These are phyloP conservation scores for Scrobipalpa costella DNA, from an alignment of 2,888 invertebrate species.

Conservation along the genomic window DNA sequence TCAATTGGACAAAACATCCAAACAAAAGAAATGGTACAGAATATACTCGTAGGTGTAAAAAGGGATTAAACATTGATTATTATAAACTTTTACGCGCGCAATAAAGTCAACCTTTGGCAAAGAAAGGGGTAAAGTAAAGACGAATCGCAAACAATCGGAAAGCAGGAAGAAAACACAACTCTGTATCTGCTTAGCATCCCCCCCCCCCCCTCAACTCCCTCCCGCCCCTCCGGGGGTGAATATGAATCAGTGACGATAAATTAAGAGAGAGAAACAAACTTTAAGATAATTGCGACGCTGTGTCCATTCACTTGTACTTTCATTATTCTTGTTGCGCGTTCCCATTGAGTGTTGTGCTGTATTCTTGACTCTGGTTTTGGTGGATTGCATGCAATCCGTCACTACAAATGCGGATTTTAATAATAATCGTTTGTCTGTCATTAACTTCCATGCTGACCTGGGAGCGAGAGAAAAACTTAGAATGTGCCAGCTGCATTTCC, in stretches of 20 bases:
- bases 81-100: too few relatives aligned
- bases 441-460: too few relatives aligned
- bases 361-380: neutral
- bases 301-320: slow-evolving; percentile 79
- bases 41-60: too few relatives aligned
- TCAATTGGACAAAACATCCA: too few relatives aligned
- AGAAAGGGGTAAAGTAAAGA: slow-evolving; percentile 20
- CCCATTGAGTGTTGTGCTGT: slow-evolving; percentile 41
- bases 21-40: too few relatives aligned
- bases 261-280: slow-evolving; percentile 61
- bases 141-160: slow-evolving; percentile 16
- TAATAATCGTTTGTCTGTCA: too few relatives aligned
- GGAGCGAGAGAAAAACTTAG: too few relatives aligned
- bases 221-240: slow-evolving; percentile 32
- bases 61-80: too few relatives aligned
- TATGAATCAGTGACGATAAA: slow-evolving; percentile 62
- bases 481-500: too few relatives aligned
- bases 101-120: too few relatives aligned
- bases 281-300: slow-evolving; percentile 67
- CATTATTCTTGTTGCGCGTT: slow-evolving; percentile 61
- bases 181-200: slow-evolving; percentile 51
- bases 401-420: too few relatives aligned
- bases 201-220: slow-evolving; percentile 33
- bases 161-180: slow-evolving; percentile 33
- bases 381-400: neutral